Percentiles rank a stretch among this genome's conserved stretches.
These are phyloP conservation scores for Calycopis cecrops DNA, from an alignment of 1,140 invertebrate genomes.

Conservation along the genomic window DNA sequence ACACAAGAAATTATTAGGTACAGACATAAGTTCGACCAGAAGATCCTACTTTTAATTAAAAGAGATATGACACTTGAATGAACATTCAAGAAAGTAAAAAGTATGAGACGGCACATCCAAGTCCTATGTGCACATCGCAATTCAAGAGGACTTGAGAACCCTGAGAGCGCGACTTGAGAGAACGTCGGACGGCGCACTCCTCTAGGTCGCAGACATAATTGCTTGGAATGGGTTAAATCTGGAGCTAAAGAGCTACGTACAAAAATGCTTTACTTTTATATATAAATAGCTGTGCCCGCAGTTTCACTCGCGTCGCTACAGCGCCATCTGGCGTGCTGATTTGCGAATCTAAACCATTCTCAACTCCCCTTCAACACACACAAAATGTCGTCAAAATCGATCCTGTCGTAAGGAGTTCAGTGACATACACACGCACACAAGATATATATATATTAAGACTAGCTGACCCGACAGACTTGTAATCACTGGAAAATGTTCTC, in stretches of 20 bases:
- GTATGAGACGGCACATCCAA: not conserved
- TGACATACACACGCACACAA: no score
- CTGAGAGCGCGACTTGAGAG: not conserved
- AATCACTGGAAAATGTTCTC: not conserved
- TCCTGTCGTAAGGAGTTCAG: no score
- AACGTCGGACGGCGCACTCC: not conserved
- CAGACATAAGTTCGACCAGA: no score
- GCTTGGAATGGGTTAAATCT: not conserved
- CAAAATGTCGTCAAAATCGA: no score
- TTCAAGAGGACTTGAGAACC: not conserved
- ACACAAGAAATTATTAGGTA: no score
- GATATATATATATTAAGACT: no score
- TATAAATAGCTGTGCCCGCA: no score
- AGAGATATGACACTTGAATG: not conserved
- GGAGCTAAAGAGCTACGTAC: not conserved
- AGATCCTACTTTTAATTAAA: not conserved
- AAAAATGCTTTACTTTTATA: no score
- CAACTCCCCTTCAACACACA: no score
- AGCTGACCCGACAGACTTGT: not conserved
- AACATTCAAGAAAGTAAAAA: not conserved
- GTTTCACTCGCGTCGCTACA: no score
- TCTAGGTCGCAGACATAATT: conserved; percentile 1
- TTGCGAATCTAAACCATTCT: no score
- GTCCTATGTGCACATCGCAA: not conserved
- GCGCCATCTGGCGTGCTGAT: no score